Evolutionary conservation across 1,140 invertebrate species (phyloP).

Genomic region (Papilio xuthus): DNA sequence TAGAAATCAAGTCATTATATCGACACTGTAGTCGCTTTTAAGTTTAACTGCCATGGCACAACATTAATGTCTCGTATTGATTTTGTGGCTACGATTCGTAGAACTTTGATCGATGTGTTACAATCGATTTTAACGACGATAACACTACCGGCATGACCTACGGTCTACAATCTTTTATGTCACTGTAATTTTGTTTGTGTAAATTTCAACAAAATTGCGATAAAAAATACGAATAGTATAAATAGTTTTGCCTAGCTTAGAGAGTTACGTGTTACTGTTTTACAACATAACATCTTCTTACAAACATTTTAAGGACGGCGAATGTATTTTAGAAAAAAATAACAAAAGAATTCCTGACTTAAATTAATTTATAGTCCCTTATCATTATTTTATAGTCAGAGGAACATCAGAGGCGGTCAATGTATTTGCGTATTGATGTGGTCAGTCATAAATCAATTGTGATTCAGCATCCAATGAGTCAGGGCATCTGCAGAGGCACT

Average conservation of each 20-base stretch:
- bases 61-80: neutral
- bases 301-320: too few relatives aligned
- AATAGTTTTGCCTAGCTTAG: neutral
- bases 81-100: neutral
- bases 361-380: neutral
- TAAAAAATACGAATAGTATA: neutral
- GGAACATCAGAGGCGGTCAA: neutral
- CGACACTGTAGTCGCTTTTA: neutral
- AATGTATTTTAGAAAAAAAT: too few relatives aligned
- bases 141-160: neutral
- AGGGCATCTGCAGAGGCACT: neutral
- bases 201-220: too few relatives aligned
- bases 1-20: neutral
- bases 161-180: too few relatives aligned
- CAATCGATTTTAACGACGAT: neutral
- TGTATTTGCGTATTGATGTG: neutral
- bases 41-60: neutral
- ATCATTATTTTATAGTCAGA: neutral
- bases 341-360: neutral
- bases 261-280: too few relatives aligned
- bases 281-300: too few relatives aligned
- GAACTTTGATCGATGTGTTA: neutral
- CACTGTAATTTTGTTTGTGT: too few relatives aligned
- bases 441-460: neutral
- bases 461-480: conserved; percentile 22